Conservation (phyloP, 2,797 vertebrate genomes). For the Bucorvus abyssinicus region DNA sequence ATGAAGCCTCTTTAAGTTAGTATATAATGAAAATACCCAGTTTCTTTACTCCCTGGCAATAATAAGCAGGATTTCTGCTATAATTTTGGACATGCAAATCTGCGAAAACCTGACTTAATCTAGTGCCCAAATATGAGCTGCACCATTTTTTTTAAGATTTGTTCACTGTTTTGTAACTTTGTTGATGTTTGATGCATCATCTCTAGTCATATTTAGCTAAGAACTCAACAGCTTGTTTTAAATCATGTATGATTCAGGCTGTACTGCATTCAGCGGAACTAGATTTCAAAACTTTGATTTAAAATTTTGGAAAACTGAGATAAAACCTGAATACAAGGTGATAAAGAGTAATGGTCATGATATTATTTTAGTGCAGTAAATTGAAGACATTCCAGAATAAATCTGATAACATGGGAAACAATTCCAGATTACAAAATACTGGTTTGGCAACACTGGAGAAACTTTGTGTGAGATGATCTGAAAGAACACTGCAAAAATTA, state of each 20-base stretch:
- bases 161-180: background rate
- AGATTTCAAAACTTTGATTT: slow-evolving; percentile 1
- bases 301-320: background rate
- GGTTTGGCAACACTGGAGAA: background rate
- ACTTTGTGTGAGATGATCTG: background rate
- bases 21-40: background rate
- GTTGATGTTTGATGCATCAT: background rate
- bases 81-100: background rate
- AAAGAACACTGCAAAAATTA: background rate
- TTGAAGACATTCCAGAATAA: background rate
- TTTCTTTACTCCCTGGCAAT: background rate
- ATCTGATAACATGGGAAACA: background rate
- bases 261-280: background rate
- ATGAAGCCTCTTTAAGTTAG: background rate
- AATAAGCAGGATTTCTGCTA: background rate
- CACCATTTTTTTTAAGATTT: background rate
- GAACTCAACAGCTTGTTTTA: background rate
- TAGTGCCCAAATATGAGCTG: background rate
- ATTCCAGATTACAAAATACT: slow-evolving; percentile 10
- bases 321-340: background rate
- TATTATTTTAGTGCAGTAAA: background rate
- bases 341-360: background rate
- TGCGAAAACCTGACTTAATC: background rate
- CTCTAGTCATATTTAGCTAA: background rate
- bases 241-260: background rate